Evolutionary conservation across 2,888 invertebrate species (phyloP).

Genomic region (Acronicta psi): DNA sequence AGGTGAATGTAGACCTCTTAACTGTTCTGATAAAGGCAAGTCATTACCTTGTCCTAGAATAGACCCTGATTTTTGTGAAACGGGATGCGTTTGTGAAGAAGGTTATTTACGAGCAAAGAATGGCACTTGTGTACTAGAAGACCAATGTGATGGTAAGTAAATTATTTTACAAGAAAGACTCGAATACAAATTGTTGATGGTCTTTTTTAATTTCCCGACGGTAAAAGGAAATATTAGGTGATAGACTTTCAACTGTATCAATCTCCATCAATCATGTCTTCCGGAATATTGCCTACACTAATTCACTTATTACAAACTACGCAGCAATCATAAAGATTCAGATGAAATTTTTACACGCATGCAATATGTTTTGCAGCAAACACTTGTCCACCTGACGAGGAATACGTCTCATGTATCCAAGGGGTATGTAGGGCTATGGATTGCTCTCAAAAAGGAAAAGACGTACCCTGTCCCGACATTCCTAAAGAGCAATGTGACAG

Average conservation of each 20-base stretch:
- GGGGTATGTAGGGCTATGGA: constrained; percentile 42
- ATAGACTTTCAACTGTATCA: too few relatives aligned
- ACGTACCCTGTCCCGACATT: constrained; percentile 34
- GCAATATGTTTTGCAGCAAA: constrained; percentile 2
- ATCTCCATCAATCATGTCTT: too few relatives aligned
- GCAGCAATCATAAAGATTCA: too few relatives aligned
- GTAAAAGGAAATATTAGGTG: too few relatives aligned
- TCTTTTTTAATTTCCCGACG: not conserved
- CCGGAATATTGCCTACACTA: too few relatives aligned
- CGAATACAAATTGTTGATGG: not conserved
- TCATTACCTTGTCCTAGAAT: constrained; percentile 42
- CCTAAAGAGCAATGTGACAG: constrained; percentile 19
- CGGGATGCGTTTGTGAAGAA: constrained; percentile 40
- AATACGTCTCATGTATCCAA: constrained; percentile 32
- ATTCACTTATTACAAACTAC: too few relatives aligned
- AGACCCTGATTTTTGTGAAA: constrained; percentile 12
- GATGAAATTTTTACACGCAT: too few relatives aligned
- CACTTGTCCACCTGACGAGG: constrained; percentile 33
- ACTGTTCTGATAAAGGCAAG: constrained; percentile 47
- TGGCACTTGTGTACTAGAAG: constrained; percentile 32
- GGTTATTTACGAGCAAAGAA: constrained; percentile 28
- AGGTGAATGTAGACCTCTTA: constrained; percentile 51
- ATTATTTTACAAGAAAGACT: not conserved
- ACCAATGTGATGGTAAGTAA: constrained; percentile 37
- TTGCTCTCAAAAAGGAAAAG: constrained; percentile 32